Evolutionary conservation across 2,113 vertebrate species (phyloP), one percentile per base, ranked within the genome.

Genomic region (Rhinolophus sinicus): DNA sequence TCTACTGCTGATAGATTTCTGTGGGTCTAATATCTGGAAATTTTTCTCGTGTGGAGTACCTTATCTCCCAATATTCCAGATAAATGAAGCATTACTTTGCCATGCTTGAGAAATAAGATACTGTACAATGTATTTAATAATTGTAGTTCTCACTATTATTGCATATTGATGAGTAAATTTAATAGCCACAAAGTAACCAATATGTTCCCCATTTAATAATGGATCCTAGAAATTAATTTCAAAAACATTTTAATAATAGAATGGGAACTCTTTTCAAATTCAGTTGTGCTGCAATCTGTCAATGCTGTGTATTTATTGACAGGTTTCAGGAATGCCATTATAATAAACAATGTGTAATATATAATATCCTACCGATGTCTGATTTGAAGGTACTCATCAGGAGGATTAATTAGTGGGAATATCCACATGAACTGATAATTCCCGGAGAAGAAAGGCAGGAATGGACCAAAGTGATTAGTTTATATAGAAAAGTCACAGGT

Each of bases 361-460:
- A 33, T 10, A 50, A 8, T 28, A 80, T 47, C 69, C 69, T 70
- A 44, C 30, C 75, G 47, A 19, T 86, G 26, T n/a, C 30, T 76
- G 33, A 87, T 95, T 78, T 93, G 62, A 93, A 89, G 44, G 73
- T 88, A n/a, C 38, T 93, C 44, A 58, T 54, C 40, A 90, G 73
- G 95, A 56, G n/a, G 3, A 35, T 70, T 93, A 60, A 70, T 75
- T 22, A 54, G 28, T 35, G 83, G 72, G 22, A 86, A 76, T 91
- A 62, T 22, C 14, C 47, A 76, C 21, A 65, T 54, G 83, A 58
- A 5, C 16, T 69, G 56, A 40, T 82, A 65, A 6, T 91, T 94
- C 86, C 87, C n/a, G 83, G n/a, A 40, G 62, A 75, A 69, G 67
- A 73, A 73, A 82, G 40, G 16, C 56, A 86, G 76, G 58, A 87